Base-by-base conservation (phyloP, 2,797 vertebrate genomes). In the Cossypha dichroa region DNA sequence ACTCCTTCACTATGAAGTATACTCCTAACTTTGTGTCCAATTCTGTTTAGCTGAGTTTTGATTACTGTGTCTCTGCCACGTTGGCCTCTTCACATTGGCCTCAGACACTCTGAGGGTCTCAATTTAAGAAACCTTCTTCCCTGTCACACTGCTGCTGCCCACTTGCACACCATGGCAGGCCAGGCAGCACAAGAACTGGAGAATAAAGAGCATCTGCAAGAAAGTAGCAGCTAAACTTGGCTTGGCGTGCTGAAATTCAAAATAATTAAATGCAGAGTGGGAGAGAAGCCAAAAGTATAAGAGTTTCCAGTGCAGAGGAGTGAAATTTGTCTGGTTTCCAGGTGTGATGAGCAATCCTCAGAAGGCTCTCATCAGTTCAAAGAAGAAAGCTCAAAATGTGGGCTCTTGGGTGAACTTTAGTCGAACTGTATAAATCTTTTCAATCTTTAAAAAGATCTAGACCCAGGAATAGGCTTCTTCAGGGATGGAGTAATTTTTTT, bases 321-420 rank as follows among this genome's bases (percentile, higher is more conserved):
- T 92, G 73, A 95, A 94, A 94, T 93, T 94, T 96, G 93, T 93
- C 94, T 91, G 79, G 95, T 94, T 95, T 96, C 94, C 93, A 96
- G 93, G 94, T 95, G 91, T 2, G 15, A 96, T 90, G 82, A 83
- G 87, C 93, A 94, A 83, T 60, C 69, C 52, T 91, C 85, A 40
- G 66, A 93, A 88, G 79, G 69, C 62, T 90, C 51, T 76, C 12
- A 2, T 59, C 59, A 69, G 58, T 91, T 88, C 76, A 86, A 83
- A 96, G 82, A 73, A 90, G 46, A 33, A 86, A 94, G 81, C 33
- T 51, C 76, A 72, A 75, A 96, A 59, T 68, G 40, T 64, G 55
- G 77, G 72, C 48, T 73, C 33, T 63, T 46, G 22, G 69, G 55
- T 3, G 7, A 91, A 83, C 62, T 91, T 92, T 8, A 91, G 56